Conservation (phyloP, 2,888 invertebrate genomes). For the Lasioglossum villosulum region DNA sequence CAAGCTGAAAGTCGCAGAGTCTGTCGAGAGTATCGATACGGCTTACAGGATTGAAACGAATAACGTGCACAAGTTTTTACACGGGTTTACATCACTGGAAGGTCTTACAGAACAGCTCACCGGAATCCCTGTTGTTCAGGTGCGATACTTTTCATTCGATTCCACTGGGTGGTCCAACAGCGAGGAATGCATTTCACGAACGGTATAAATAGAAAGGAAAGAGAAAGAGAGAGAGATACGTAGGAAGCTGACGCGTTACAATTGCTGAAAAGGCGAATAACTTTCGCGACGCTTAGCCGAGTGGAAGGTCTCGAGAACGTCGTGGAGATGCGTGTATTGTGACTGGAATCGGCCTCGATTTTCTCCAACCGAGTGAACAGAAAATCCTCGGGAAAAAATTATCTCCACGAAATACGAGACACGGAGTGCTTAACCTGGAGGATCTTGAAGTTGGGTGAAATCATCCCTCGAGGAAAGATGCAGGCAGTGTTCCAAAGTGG, state of each 20-base stretch:
- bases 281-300: background rate
- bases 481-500: background rate
- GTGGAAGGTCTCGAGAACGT: constrained; percentile 6
- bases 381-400: background rate
- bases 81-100: background rate
- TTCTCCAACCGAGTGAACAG: background rate
- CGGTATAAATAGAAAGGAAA: constrained; percentile 5
- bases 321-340: background rate
- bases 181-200: background rate
- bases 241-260: constrained; percentile 13
- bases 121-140: background rate
- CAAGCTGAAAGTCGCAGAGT: background rate
- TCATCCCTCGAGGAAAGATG: background rate
- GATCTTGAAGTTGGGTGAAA: background rate
- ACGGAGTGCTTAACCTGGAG: background rate
- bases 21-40: background rate
- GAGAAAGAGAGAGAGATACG: constrained; percentile 4
- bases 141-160: constrained; percentile 28
- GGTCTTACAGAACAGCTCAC: background rate
- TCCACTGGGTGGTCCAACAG: constrained; percentile 8
- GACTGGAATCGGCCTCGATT: constrained; percentile 11
- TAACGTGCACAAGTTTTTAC: background rate
- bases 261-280: constrained; percentile 26
- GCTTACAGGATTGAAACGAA: background rate
- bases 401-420: background rate